Percentiles rank a stretch among this genome's conserved stretches.
These are phyloP conservation scores for Fukomys damarensis DNA, from an alignment of 2,113 vertebrate genomes.

Conservation along the genomic window DNA sequence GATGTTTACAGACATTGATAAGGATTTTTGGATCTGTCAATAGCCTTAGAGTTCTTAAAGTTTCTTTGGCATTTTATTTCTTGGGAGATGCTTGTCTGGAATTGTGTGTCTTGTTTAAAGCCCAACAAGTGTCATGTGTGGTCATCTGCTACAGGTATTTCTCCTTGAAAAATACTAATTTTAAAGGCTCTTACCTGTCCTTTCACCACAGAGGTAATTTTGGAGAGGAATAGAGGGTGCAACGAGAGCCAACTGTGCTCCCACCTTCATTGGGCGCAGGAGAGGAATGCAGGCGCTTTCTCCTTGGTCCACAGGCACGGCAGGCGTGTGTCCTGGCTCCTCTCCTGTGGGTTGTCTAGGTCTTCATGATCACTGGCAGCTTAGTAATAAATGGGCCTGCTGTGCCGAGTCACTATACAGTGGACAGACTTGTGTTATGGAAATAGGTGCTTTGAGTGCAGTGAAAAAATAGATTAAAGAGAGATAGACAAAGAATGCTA, in stretches of 20 bases:
- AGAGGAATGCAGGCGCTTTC: not conserved
- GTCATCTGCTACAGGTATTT: not conserved
- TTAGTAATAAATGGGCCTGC: not conserved
- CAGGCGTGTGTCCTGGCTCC: not conserved
- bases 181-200: not conserved
- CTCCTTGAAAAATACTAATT: not conserved
- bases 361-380: not conserved
- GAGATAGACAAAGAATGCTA: not conserved
- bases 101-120: not conserved
- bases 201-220: not conserved
- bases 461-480: not conserved
- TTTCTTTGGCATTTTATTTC: not conserved
- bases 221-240: fast-evolving
- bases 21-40: not conserved
- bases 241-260: not conserved
- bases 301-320: fast-evolving
- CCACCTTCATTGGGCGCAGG: fast-evolving
- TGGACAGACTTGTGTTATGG: fast-evolving
- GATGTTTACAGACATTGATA: not conserved
- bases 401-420: not conserved
- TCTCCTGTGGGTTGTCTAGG: not conserved
- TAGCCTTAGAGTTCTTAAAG: not conserved
- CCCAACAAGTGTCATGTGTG: not conserved
- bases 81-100: not conserved
- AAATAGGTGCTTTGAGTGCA: not conserved